phyloP scores from a whole-genome alignment of 2,888 invertebrate species.

The Meganola albula region DNA sequence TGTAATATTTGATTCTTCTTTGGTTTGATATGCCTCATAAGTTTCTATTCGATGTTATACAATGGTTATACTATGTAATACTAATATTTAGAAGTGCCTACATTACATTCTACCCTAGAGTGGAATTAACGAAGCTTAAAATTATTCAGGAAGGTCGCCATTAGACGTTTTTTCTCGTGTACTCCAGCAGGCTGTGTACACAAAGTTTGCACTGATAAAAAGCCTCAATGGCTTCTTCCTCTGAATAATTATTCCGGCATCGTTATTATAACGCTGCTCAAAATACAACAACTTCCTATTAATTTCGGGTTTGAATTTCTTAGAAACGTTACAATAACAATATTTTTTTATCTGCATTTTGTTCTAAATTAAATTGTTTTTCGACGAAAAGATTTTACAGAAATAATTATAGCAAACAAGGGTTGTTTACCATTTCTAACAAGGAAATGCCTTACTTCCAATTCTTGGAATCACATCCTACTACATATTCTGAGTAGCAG shows the following conservation, averaged over 20 bases:
- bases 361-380: no score
- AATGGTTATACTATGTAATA: neutral
- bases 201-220: neutral
- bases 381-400: no score
- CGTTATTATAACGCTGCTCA: neutral
- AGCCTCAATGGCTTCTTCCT: neutral
- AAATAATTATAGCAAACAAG: no score
- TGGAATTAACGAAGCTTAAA: neutral
- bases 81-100: neutral
- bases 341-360: no score
- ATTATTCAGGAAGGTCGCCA: neutral
- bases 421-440: no score
- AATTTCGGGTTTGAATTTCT: neutral
- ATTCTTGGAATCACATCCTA: no score
- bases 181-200: neutral
- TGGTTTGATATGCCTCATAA: no score
- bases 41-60: no score
- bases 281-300: conserved; percentile 1
- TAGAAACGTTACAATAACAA: neutral
- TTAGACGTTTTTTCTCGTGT: neutral
- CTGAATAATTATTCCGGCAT: neutral
- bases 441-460: no score
- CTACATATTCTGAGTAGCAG: no score
- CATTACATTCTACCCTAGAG: neutral
- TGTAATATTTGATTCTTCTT: no score